Evolutionary conservation across 2,888 invertebrate genomes (phyloP), one percentile per base, ranked within the genome.

Genomic region (Carabus problematicus): DNA sequence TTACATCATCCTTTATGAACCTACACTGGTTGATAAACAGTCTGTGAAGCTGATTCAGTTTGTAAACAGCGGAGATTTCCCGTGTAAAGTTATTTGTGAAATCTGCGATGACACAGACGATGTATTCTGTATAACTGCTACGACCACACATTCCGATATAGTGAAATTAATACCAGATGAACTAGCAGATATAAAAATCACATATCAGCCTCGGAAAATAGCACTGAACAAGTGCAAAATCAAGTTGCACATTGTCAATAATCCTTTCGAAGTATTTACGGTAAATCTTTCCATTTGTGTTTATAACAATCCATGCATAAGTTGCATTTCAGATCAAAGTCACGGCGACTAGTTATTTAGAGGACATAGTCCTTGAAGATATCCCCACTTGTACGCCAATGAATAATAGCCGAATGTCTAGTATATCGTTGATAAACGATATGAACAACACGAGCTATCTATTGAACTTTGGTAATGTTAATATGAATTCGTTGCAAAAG

Each of bases 241-340:
- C 47, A 82, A 81, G 41, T 72, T 87, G 19, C 80, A 82, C 43
- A 82, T 85, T 3, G 77, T 82, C 9, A 83, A 86, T 74, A 88
- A 88, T 79, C 86, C 86, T 54, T 87, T 85, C 73, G 87, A 88
- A 73, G 82, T 83, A 70, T 77, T 82, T n/a, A 79, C 79, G 40
- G 80, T 80, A 75, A 74, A 61, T 74, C 60, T 45, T 40, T 14
- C 11, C 18, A 61, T 45, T 45, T 18, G 12, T 42, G 43, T n/a
- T 18, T 18, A 43, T 61, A 41, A 4, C 52, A 52, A 12, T 52
- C n/a, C 2, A 14, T 54, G 8, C 11, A 54, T 56, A 40, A 29
- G n/a, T 1, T 41, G 41, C 41, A 29, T 70, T 64, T 14, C 16
- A 70, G 70, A 74, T 85, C 6, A 78, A 79, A 9, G 70, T 82